Evolutionary conservation across 2,888 invertebrate genomes (phyloP).

Genomic region (Neoscelio sp.): DNA sequence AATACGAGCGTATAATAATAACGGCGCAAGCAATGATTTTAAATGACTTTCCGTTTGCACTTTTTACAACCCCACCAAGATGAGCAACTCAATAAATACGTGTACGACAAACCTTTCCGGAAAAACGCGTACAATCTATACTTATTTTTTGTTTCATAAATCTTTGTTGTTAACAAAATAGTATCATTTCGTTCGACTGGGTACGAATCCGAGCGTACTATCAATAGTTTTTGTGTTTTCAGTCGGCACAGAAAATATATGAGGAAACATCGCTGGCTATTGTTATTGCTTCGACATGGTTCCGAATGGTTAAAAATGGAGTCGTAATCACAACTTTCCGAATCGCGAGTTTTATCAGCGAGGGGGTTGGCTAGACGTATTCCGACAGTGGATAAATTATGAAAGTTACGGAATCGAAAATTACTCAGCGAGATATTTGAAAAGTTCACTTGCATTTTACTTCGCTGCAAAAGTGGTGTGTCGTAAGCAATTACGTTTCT

Average conservation of each 20-base stretch:
- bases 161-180: conserved; percentile 47
- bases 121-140: not conserved
- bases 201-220: conserved; percentile 39
- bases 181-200: conserved; percentile 52
- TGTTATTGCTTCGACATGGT: conserved; percentile 57
- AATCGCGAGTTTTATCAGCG: conserved; percentile 27
- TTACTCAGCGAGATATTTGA: conserved; percentile 55
- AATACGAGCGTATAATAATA: no score
- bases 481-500: conserved; percentile 26
- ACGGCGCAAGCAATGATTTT: not conserved
- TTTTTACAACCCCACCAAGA: no score
- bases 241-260: conserved; percentile 49
- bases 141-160: conserved; percentile 46
- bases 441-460: conserved; percentile 57
- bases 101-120: conserved; percentile 1
- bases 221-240: conserved; percentile 58
- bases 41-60: no score
- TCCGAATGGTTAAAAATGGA: conserved; percentile 55
- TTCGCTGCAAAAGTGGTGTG: conserved; percentile 32
- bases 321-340: conserved; percentile 56
- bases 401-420: conserved; percentile 56
- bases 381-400: conserved; percentile 51
- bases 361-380: conserved; percentile 18
- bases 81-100: not conserved
- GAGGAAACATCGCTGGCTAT: conserved; percentile 46